These are phyloP conservation scores for Luperina testacea DNA, from an alignment of 2,888 invertebrate species.

Conservation along the genomic window DNA sequence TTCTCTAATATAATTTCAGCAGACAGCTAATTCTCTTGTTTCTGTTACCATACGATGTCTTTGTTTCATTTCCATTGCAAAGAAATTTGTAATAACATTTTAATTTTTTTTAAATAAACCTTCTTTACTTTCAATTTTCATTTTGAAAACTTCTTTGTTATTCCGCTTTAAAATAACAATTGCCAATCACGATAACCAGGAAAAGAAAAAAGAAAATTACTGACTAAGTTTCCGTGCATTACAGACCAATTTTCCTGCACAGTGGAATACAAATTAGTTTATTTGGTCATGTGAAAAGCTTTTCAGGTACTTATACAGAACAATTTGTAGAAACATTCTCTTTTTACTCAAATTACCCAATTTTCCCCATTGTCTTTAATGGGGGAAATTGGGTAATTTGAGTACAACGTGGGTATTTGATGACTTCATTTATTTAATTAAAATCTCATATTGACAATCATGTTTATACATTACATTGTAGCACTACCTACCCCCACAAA, in stretches of 20 bases:
- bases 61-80: neutral
- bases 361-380: too few relatives aligned
- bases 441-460: neutral
- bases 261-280: conserved; percentile 5
- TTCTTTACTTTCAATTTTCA: neutral
- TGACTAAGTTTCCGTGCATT: neutral
- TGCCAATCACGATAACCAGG: too few relatives aligned
- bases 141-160: conserved; percentile 4
- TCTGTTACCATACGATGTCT: neutral
- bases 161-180: neutral
- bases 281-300: conserved; percentile 3
- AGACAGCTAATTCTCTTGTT: neutral
- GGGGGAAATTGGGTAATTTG: neutral
- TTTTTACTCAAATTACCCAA: too few relatives aligned
- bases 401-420: neutral
- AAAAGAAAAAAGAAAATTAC: conserved; percentile 8
- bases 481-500: neutral
- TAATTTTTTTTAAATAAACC: neutral
- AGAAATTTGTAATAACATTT: neutral
- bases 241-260: neutral
- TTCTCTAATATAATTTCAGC: neutral
- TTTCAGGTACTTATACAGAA: neutral
- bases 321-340: neutral
- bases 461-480: neutral
- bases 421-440: neutral